These are phyloP conservation scores for Ectemnius continuus DNA, from an alignment of 2,888 invertebrate genomes.

Conservation along the genomic window DNA sequence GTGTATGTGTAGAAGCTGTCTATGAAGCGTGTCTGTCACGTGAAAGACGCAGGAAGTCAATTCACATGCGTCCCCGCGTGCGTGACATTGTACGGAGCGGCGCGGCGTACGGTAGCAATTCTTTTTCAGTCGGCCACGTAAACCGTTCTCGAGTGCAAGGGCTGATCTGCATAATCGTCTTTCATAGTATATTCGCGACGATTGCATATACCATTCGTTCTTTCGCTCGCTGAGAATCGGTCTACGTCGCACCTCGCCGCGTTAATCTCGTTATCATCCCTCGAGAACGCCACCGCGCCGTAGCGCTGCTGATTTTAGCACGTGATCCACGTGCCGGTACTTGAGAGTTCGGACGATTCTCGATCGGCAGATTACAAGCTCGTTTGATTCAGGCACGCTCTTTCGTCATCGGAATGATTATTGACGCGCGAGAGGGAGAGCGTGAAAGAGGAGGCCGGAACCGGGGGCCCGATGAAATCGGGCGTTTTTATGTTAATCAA, in stretches of 20 bases:
- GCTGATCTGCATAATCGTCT: constrained; percentile 32
- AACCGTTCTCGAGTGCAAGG: background rate
- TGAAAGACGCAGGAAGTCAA: constrained; percentile 10
- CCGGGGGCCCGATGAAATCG: constrained; percentile 15
- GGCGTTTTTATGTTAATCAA: constrained; percentile 5
- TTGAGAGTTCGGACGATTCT: no score
- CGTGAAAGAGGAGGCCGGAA: background rate
- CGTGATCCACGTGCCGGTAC: constrained; percentile 21
- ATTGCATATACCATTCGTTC: no score
- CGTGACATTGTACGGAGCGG: constrained; percentile 26
- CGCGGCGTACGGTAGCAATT: constrained; percentile 11
- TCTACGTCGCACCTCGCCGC: background rate
- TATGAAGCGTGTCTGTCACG: no score
- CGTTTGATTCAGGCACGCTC: no score
- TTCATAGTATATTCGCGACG: background rate
- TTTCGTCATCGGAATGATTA: no score
- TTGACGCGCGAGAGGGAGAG: no score
- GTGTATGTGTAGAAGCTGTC: no score
- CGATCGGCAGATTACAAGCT: background rate
- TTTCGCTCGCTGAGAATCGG: no score
- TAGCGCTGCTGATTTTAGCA: background rate
- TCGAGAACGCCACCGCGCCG: constrained; percentile 15
- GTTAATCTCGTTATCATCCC: constrained; percentile 51
- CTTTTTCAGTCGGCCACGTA: constrained; percentile 14
- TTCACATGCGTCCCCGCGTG: constrained; percentile 19